Evolutionary conservation across 2,113 vertebrate species (phyloP).

Genomic region (Triplophysa rosa): DNA sequence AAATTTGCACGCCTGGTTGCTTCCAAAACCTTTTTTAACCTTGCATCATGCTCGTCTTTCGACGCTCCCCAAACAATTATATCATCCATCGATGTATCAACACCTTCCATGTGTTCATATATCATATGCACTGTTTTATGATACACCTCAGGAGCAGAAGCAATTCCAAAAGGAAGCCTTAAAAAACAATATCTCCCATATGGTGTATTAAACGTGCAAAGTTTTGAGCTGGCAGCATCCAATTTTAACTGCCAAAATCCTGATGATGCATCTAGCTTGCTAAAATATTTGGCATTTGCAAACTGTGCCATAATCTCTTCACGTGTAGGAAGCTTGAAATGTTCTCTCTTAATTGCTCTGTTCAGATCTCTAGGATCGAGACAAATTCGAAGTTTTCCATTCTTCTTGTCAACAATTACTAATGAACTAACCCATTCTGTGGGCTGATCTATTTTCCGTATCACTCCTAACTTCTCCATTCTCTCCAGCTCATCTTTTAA

Average conservation of each 20-base stretch:
- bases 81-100: constrained; percentile 45
- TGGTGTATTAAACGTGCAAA: constrained; percentile 36
- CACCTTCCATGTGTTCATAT: constrained; percentile 30
- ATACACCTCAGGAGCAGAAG: constrained; percentile 36
- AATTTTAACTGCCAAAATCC: constrained; percentile 46
- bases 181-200: constrained; percentile 43
- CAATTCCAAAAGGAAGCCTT: constrained; percentile 32
- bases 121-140: constrained; percentile 43
- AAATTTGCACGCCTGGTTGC: constrained; percentile 19
- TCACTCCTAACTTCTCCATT: too few species aligned
- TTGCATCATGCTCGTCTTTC: constrained; percentile 32
- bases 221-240: constrained; percentile 34
- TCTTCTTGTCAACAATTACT: too few species aligned
- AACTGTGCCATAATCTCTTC: too few species aligned
- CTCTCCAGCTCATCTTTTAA: too few species aligned
- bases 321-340: constrained; percentile 17
- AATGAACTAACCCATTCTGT: too few species aligned
- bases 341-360: too few species aligned
- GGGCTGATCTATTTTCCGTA: too few species aligned
- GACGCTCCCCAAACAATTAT: constrained; percentile 24
- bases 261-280: constrained; percentile 29
- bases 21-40: not conserved
- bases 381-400: too few species aligned
- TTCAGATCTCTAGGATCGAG: too few species aligned
- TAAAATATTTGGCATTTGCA: not conserved